Base-by-base conservation (phyloP, 2,888 invertebrate genomes). In the Drosophila subquinaria region DNA sequence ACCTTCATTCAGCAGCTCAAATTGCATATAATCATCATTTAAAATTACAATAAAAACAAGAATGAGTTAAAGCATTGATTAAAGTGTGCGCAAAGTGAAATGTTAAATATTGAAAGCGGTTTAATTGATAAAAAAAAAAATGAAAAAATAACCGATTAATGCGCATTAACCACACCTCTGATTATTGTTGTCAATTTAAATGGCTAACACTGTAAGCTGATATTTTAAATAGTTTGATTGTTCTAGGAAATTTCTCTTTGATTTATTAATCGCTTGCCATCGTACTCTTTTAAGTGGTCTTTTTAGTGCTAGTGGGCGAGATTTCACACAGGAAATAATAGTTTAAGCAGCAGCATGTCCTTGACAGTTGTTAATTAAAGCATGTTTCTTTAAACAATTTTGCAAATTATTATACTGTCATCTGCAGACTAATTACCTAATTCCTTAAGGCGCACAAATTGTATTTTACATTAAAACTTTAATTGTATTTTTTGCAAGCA, bases 21-120 rank as follows among this genome's bases (percentile, higher is more conserved):
- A 61, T 20, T 57, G 48, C 38, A 62, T 66, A 70, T 70, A 70
- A 74, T 70, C 62, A 74, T 45, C 51, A 53, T 40, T 61, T 73
- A 59, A 63, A 42, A 45, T n/a, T n/a, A 11, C 51, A 60, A 38
- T 15, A 57, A 17, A 11, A 35, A 53, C 17, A 40, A n/a, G n/a
- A 38, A 42, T 35, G 15, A 20, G 45, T 48, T 50, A 50, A 51
- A 59, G 38, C 45, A 30, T 23, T 52, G 50, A 40, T 60, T 71
- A 33, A 69, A 72, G 45, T 35, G 45, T 11, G 30, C 51, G n/a
- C 15, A 55, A 52, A 45, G 42, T 33, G 36, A 10, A 30, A 52
- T 57, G 30, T 65, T 69, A 23, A 56, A 61, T 56, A 67, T 61
- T 57, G 51, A 5, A 11, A n/a, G 5, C 9, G 5, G 45, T 51